Conservation (phyloP, 2,888 invertebrate species). For the Sinotaia quadrata region DNA sequence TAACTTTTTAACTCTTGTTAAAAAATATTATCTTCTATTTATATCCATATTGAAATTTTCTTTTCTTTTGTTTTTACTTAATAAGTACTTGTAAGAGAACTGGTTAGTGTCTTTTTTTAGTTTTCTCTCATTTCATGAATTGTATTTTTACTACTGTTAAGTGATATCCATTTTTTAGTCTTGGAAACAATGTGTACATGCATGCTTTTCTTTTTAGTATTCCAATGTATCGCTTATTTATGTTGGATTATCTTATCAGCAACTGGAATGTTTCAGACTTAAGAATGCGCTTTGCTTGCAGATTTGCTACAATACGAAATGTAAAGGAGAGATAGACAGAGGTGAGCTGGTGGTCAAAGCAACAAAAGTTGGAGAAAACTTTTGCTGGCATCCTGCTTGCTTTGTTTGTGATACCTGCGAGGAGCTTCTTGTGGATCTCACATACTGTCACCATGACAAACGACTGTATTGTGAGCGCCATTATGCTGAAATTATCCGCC, state of each 20-base stretch:
- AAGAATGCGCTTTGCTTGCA: constrained; percentile 70
- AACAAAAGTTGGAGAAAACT: constrained; percentile 83
- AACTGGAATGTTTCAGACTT: not conserved
- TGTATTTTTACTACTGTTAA: too few relatives aligned
- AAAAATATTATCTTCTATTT: too few relatives aligned
- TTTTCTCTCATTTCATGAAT: too few relatives aligned
- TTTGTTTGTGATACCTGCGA: constrained; percentile 91
- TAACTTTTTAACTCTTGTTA: too few relatives aligned
- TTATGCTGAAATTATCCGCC: constrained; percentile 95
- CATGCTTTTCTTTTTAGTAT: too few relatives aligned
- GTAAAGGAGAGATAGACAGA: constrained; percentile 83
- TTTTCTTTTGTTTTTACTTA: too few relatives aligned
- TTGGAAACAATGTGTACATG: too few relatives aligned
- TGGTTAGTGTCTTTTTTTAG: too few relatives aligned
- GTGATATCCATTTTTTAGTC: too few relatives aligned
- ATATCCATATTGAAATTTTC: too few relatives aligned
- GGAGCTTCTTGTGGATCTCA: constrained; percentile 94
- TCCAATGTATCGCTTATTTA: too few relatives aligned
- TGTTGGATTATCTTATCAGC: not conserved
- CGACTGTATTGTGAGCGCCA: constrained; percentile 95
- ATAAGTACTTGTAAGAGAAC: too few relatives aligned
- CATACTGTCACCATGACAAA: constrained; percentile 90
- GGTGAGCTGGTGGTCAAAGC: constrained; percentile 90
- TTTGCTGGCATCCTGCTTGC: constrained; percentile 91
- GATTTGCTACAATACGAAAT: constrained; percentile 88